Base-by-base conservation (phyloP, 2,113 vertebrate species). In the Leptobrachium leishanense region DNA sequence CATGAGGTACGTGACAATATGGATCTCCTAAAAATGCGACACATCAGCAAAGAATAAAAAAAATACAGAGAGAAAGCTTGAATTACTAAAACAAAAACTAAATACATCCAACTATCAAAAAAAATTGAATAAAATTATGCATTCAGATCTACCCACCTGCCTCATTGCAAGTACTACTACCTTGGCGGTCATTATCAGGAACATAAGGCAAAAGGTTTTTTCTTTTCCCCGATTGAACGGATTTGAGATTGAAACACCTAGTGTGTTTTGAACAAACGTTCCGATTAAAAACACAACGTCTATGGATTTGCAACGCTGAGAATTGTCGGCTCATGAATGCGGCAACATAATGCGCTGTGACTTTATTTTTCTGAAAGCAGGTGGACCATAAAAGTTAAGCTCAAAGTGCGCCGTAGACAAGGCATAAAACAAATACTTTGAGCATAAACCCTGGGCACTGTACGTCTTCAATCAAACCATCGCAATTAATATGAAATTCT, bases 401-500 rank as follows among this genome's bases (percentile, higher is more conserved):
- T 8, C 81, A 72, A 46, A 81, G 82, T 68, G 67, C 80, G 85
- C 82, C 71, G 81, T 65, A 64, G 86, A 77, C 71, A 82, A 77
- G 81, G 72, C 67, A 82, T 83, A 90, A 91, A 91, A 86, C 66
- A 88, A 90, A 88, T 81, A 89, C 77, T 90, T 66, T 88, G 85
- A 85, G 85, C 89, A 87, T 82, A 89, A 89, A 85, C 79, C 75
- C 66, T 82, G 84, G 82, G 83, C 88, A 82, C 88, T 89, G 83
- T 81, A 64, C 71, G 79, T 83, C 74, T 93, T 92, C 90, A 89
- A 88, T 91, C 88, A 92, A 92, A 90, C 71, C 83, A 86, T 40
- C 66, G 85, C 86, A 92, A 92, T 94, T 93, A 93, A 91, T 93
- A 92, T 89, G 88, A 91, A 93, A 93, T 92, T 94, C 91, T 93